These are phyloP conservation scores for Diglossa cyanea DNA, from an alignment of 2,797 vertebrate species.

Conservation along the genomic window DNA sequence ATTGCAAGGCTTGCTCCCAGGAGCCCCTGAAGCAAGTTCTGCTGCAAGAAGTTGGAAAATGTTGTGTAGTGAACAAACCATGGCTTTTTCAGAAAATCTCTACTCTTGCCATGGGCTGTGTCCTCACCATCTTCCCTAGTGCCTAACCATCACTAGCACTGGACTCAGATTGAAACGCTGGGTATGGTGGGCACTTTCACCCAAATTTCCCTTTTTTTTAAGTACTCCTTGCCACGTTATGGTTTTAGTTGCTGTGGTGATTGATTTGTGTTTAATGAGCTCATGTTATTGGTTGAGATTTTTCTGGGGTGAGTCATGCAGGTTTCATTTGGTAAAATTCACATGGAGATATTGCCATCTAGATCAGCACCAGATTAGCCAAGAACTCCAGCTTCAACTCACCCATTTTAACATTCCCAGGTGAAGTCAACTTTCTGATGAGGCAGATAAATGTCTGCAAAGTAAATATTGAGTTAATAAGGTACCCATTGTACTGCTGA, in stretches of 20 bases:
- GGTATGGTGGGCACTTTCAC: slow-evolving; percentile 2
- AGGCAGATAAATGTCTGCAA: slow-evolving; percentile 53
- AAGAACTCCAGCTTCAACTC: slow-evolving; percentile 27
- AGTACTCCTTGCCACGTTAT: background rate
- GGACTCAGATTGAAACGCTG: background rate
- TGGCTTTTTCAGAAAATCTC: background rate
- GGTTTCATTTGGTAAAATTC: slow-evolving; percentile 39
- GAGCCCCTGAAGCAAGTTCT: background rate
- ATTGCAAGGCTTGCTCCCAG: background rate
- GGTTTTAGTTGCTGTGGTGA: slow-evolving; percentile 40
- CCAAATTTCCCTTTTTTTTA: background rate
- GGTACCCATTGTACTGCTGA: slow-evolving; percentile 41
- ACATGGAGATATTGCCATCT: slow-evolving; percentile 38
- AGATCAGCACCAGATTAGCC: slow-evolving; percentile 46
- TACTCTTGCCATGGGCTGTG: background rate
- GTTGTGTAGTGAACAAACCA: rapidly evolving
- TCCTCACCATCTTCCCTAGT: background rate
- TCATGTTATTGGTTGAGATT: slow-evolving; percentile 65
- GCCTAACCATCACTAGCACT: background rate
- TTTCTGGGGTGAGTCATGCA: slow-evolving; percentile 46
- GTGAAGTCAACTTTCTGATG: slow-evolving; percentile 63
- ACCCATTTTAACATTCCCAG: slow-evolving; percentile 36
- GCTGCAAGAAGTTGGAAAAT: background rate
- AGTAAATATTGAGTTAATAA: slow-evolving; percentile 59
- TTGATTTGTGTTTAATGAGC: slow-evolving; percentile 58